phyloP scores from a whole-genome alignment of 2,797 vertebrate species.

The Danio tinwini region DNA sequence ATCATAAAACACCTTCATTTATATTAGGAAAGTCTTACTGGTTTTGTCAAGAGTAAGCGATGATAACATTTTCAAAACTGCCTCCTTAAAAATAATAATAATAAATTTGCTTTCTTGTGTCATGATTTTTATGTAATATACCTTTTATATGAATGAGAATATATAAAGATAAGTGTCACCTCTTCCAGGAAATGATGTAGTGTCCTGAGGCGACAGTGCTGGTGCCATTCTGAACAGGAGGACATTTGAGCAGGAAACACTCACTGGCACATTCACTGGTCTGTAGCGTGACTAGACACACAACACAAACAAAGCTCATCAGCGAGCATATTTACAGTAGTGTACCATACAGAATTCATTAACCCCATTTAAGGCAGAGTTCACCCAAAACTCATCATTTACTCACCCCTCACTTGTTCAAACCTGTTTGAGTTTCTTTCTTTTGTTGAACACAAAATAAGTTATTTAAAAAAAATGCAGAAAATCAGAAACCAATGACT shows the following conservation, averaged over 20 bases:
- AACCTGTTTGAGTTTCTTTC: too few relatives aligned
- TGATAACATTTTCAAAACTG: too few relatives aligned
- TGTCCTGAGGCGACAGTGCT: conserved; percentile 88
- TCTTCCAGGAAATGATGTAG: conserved; percentile 92
- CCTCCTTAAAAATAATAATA: too few relatives aligned
- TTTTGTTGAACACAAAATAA: too few relatives aligned
- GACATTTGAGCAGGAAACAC: conserved; percentile 92
- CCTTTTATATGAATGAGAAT: neutral
- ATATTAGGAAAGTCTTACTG: too few relatives aligned
- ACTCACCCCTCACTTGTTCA: too few relatives aligned
- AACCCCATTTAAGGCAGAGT: neutral
- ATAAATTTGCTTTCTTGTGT: too few relatives aligned
- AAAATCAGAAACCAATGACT: too few relatives aligned
- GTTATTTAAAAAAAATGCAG: too few relatives aligned
- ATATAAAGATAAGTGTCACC: conserved; percentile 64
- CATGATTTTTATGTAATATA: neutral
- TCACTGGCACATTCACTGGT: conserved; percentile 94
- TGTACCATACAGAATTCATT: neutral
- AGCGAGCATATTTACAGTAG: neutral
- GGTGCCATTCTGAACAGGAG: conserved; percentile 76
- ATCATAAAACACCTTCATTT: too few relatives aligned
- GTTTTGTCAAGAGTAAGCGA: too few relatives aligned
- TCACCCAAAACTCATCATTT: too few relatives aligned
- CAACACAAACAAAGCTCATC: conserved; percentile 22
- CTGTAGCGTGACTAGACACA: conserved; percentile 87